phyloP scores from a whole-genome alignment of 2,797 vertebrate genomes.

The Pangasius sanitwongsei region DNA sequence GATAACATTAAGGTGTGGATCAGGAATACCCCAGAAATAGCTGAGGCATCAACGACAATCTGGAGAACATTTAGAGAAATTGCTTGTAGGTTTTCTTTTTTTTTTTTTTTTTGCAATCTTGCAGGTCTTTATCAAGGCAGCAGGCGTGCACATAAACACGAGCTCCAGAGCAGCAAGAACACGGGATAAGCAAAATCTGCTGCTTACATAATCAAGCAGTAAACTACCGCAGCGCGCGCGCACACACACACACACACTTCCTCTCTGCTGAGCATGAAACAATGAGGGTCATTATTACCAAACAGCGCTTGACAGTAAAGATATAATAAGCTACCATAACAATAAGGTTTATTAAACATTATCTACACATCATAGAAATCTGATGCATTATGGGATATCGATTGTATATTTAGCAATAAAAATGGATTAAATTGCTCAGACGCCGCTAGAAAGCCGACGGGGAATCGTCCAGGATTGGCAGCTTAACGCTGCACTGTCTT shows the following conservation, averaged over 20 bases:
- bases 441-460: not conserved
- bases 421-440: not conserved
- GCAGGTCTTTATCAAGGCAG: slow-evolving; percentile 4
- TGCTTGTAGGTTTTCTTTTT: not conserved
- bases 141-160: not conserved
- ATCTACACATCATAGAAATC: not conserved
- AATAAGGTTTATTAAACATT: slow-evolving; percentile 9
- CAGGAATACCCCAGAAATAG: not conserved
- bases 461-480: not conserved
- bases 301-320: slow-evolving; percentile 21
- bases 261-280: slow-evolving; percentile 21
- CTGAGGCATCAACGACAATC: not conserved
- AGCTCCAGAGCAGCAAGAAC: slow-evolving; percentile 18
- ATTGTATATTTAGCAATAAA: slow-evolving; percentile 8
- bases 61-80: not conserved
- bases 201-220: slow-evolving; percentile 42
- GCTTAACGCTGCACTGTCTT: slow-evolving; percentile 54
- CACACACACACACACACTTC: slow-evolving; percentile 13
- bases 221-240: not conserved
- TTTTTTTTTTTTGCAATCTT: not conserved
- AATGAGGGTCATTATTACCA: slow-evolving; percentile 25
- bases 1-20: not conserved
- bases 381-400: not conserved
- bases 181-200: slow-evolving; percentile 45
- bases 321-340: not conserved